phyloP scores from a whole-genome alignment of 2,888 invertebrate species.

The Maniola hyperantus region DNA sequence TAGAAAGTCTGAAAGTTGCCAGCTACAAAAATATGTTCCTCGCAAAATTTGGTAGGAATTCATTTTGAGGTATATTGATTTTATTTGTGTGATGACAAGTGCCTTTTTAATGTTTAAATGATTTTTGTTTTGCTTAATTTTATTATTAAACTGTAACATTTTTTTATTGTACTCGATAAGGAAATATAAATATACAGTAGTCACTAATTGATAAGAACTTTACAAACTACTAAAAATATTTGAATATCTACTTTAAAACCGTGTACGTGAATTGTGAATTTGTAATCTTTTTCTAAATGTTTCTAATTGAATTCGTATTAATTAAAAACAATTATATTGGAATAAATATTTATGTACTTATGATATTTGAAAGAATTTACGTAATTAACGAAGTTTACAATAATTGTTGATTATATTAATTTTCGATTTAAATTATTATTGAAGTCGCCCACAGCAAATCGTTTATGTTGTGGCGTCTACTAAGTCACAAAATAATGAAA shows the following conservation, averaged over 20 bases:
- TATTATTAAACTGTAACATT: constrained; percentile 14
- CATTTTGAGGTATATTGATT: constrained; percentile 11
- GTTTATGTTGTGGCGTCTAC: constrained; percentile 1
- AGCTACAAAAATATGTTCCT: constrained; percentile 14
- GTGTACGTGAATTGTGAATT: constrained; percentile 14
- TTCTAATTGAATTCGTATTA: constrained; percentile 8
- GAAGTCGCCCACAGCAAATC: neutral
- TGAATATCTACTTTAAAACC: neutral
- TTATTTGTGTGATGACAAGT: constrained; percentile 35
- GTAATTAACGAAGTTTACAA: neutral
- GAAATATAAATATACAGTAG: constrained; percentile 15
- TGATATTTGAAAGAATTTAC: constrained; percentile 1
- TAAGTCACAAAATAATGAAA: constrained; percentile 5
- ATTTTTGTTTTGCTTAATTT: constrained; percentile 11
- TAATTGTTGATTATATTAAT: neutral
- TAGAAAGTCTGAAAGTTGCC: constrained; percentile 15
- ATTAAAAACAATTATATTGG: constrained; percentile 9
- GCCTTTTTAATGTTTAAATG: constrained; percentile 29
- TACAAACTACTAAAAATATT: constrained; percentile 18
- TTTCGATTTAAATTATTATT: constrained; percentile 1
- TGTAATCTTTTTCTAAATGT: constrained; percentile 8
- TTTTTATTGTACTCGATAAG: constrained; percentile 4
- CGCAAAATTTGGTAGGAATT: constrained; percentile 7
- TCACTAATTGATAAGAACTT: constrained; percentile 21
- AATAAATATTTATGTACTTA: neutral